A percentile compares a stretch with the other conserved stretches of the same genome.
phyloP scores from a whole-genome alignment of 2,113 vertebrate genomes.

The Bostrychus sinensis region DNA sequence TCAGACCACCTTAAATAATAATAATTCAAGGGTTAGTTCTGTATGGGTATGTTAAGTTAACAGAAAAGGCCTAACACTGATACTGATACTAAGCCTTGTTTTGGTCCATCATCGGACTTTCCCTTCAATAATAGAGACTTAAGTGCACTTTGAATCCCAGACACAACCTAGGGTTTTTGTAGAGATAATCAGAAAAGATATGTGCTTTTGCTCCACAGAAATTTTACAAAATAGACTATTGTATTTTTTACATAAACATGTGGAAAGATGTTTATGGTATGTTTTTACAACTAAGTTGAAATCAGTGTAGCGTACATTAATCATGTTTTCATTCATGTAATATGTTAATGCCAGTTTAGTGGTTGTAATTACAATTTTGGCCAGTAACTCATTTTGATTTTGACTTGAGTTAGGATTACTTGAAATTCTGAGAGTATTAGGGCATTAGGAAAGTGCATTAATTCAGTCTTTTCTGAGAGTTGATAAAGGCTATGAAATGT shows the following conservation, averaged over 20 bases:
- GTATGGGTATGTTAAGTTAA: too few species aligned
- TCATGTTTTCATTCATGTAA: not conserved
- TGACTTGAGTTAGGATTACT: not conserved
- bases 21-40: too few species aligned
- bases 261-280: too few species aligned
- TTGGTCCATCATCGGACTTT: conserved; percentile 25
- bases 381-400: not conserved
- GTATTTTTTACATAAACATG: too few species aligned
- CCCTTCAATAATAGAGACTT: not conserved
- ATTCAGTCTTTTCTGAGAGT: not conserved
- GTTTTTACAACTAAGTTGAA: too few species aligned
- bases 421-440: not conserved
- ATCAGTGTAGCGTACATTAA: too few species aligned
- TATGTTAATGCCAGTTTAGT: not conserved
- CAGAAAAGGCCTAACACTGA: too few species aligned
- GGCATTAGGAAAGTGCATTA: not conserved
- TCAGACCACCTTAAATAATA: too few species aligned
- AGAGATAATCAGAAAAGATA: conserved; percentile 13
- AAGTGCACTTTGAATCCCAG: conserved; percentile 21
- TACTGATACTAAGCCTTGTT: conserved; percentile 7
- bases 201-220: not conserved
- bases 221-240: too few species aligned
- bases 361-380: not conserved
- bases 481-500: conserved; percentile 1
- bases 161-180: conserved; percentile 17